These are phyloP conservation scores for Procambarus virginalis DNA, from an alignment of 1,140 invertebrate genomes.

Conservation along the genomic window DNA sequence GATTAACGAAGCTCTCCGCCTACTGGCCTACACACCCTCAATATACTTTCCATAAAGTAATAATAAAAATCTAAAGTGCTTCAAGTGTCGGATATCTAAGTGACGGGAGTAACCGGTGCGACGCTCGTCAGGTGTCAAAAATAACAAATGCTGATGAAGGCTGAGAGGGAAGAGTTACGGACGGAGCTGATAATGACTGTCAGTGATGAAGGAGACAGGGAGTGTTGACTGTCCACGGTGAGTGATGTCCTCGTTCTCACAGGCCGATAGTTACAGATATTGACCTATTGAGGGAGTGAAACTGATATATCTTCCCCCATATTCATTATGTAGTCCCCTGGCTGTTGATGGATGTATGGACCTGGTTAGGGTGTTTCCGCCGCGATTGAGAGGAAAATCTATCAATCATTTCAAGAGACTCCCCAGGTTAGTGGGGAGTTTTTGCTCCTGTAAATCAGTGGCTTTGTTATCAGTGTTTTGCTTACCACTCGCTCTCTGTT, in stretches of 20 bases:
- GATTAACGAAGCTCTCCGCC: background rate
- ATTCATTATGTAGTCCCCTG: background rate
- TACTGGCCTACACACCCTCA: background rate
- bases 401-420: too few relatives aligned
- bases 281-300: background rate
- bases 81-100: background rate
- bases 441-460: too few relatives aligned
- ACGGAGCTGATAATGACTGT: background rate
- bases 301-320: background rate
- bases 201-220: background rate
- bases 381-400: too few relatives aligned
- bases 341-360: background rate
- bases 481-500: too few relatives aligned
- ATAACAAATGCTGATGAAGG: background rate
- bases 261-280: background rate
- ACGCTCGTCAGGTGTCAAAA: background rate
- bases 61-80: background rate
- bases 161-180: background rate
- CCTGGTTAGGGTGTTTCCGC: too few relatives aligned
- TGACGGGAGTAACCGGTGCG: background rate
- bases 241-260: background rate
- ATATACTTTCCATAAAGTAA: background rate
- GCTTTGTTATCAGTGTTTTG: too few relatives aligned
- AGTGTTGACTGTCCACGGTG: background rate
- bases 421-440: too few relatives aligned